Evolutionary conservation across 1,140 invertebrate species (phyloP).

Genomic region (Nasonia giraulti): DNA sequence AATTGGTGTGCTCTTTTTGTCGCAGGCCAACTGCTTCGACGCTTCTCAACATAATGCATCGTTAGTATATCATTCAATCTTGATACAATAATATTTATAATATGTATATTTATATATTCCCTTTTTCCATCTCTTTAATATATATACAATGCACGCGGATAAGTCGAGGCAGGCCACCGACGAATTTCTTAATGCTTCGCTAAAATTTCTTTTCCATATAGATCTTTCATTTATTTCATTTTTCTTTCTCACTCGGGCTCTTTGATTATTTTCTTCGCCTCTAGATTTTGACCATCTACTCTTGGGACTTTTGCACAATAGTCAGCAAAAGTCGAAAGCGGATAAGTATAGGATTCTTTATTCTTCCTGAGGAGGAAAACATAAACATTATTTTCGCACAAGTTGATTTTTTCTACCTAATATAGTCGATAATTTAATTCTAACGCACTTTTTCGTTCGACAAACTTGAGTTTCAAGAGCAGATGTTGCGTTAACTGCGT

Average conservation of each 20-base stretch:
- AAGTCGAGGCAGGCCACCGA: constrained; percentile 53
- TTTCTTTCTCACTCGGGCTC: not conserved
- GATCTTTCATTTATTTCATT: not conserved
- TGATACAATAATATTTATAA: constrained; percentile 62
- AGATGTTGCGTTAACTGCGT: not conserved
- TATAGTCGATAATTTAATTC: constrained; percentile 14
- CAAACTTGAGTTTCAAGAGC: not conserved
- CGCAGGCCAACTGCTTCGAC: constrained; percentile 68
- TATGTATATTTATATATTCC: constrained; percentile 65
- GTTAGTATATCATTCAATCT: constrained; percentile 67
- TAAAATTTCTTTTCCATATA: constrained; percentile 25
- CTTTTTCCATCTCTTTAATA: constrained; percentile 60
- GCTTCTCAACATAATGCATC: constrained; percentile 62
- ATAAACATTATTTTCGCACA: not conserved
- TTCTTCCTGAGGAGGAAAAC: not conserved
- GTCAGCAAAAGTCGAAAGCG: not conserved
- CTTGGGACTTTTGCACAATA: not conserved
- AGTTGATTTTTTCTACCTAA: not conserved
- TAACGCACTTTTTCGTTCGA: not conserved
- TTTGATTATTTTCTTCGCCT: constrained; percentile 10
- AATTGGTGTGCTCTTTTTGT: constrained; percentile 62
- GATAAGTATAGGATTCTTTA: not conserved
- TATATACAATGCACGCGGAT: constrained; percentile 68
- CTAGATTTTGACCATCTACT: not conserved
- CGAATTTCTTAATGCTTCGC: constrained; percentile 48